Evolutionary conservation across 2,797 vertebrate genomes (phyloP), one percentile per base, ranked within the genome.

Genomic region (Balearica regulorum): DNA sequence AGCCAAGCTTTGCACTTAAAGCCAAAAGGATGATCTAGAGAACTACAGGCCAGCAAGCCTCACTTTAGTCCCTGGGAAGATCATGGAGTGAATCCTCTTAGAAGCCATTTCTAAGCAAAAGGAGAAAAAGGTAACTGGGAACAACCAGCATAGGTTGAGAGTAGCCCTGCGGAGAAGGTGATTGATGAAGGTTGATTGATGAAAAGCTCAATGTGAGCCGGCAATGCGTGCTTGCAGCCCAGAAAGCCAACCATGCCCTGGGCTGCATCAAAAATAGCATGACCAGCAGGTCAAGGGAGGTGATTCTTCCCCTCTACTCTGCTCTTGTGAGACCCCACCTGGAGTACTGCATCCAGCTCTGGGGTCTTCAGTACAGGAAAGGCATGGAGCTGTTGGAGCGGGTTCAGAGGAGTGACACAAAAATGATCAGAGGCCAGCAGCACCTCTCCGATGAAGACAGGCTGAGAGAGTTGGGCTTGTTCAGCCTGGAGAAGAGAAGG

Each of bases 141-240:
- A 73, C 33, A 55, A n/a, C 1, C 8, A 58, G 31, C 14, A 8
- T 1, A 62, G 18, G 5, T 13, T 58, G 28, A 75, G 29, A 87
- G 44, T 11, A 57, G 28, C 9, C 41, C 46, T 88, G 13, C 2
- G 8, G 35, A 55, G 35, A n/a, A 44, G 37, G 37, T 37, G 37
- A 37, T 37, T 37, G 37, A 37, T 37, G 37, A 37, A 37, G 37
- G 37, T 37, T 37, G 37, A 4, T 3, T 4, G 53, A 43, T 13
- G 25, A 75, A 58, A 75, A 49, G 31, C 44, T 75, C 19, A 10
- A 48, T 4, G 3, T 17, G 25, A 66, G 5, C 13, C 0, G 1
- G 3, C 43, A 51, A 29, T 3, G 13, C 25, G 10, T 0, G 0
- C 19, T 11, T 1, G 0, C 20, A 21, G 53, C 35, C 35, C 43